Conservation (phyloP, 2,113 vertebrate genomes). For the Myiagra hebetior region DNA sequence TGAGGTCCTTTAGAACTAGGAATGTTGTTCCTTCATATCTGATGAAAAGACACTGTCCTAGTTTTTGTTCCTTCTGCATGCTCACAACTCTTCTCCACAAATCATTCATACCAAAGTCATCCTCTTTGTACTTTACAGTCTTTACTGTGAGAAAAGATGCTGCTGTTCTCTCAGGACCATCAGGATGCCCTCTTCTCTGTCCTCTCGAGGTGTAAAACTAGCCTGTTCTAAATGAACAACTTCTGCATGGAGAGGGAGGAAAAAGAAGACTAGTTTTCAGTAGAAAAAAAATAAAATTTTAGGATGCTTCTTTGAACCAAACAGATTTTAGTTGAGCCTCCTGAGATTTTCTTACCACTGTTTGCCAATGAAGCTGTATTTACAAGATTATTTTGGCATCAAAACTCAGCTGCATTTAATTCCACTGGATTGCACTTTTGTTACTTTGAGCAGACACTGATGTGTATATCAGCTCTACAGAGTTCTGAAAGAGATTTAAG, state of each 20-base stretch:
- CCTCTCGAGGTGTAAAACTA: background rate
- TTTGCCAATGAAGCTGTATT: background rate
- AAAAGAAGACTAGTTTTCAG: background rate
- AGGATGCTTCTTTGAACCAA: background rate
- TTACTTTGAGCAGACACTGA: background rate
- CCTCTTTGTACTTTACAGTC: background rate
- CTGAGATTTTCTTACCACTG: background rate
- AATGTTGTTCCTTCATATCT: background rate
- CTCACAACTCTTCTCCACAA: background rate
- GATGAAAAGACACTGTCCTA: background rate
- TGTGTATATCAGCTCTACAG: background rate
- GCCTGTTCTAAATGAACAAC: background rate
- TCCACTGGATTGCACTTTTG: conserved; percentile 21
- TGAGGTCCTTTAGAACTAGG: background rate
- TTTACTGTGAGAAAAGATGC: background rate
- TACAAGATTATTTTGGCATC: conserved; percentile 42
- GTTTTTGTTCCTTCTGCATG: background rate
- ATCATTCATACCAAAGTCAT: background rate
- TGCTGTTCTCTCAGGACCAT: background rate
- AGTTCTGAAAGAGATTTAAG: conserved; percentile 13
- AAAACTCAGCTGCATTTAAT: conserved; percentile 34
- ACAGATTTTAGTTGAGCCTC: background rate
- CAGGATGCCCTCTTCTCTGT: background rate
- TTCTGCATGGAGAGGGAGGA: background rate
- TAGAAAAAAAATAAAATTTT: background rate